Evolutionary conservation across 2,797 vertebrate species (phyloP).

Genomic region (Paratrypauchen microcephalus): DNA sequence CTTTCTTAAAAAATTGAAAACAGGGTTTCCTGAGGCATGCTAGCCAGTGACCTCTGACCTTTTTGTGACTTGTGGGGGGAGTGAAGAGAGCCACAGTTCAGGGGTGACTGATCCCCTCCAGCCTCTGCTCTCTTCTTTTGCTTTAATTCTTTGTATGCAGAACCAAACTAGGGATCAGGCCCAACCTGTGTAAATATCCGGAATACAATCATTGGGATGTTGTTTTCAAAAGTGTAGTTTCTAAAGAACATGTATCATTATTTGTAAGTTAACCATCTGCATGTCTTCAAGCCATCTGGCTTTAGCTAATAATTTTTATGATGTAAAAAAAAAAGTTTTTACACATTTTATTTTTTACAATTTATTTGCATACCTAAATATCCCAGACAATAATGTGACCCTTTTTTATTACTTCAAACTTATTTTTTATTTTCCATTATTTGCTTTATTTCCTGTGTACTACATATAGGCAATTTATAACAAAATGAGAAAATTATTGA

Average conservation of each 20-base stretch:
- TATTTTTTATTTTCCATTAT: conserved; percentile 82
- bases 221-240: conserved; percentile 69
- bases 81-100: conserved; percentile 57
- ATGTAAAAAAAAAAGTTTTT: conserved; percentile 76
- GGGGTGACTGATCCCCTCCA: conserved; percentile 55
- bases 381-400: conserved; percentile 87
- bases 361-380: conserved; percentile 84
- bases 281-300: conserved; percentile 83
- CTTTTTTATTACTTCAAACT: conserved; percentile 83
- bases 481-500: conserved; percentile 92
- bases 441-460: conserved; percentile 90
- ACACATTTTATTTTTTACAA: conserved; percentile 92
- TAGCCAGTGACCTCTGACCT: conserved; percentile 75
- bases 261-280: conserved; percentile 86
- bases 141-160: conserved; percentile 81
- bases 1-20: conserved; percentile 75
- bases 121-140: conserved; percentile 69
- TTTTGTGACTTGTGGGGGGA: conserved; percentile 67
- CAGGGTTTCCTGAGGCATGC: conserved; percentile 79
- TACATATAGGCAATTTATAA: conserved; percentile 98
- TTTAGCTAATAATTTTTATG: conserved; percentile 83
- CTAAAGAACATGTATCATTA: conserved; percentile 82
- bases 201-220: conserved; percentile 80
- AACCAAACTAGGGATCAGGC: conserved; percentile 80
- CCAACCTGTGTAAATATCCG: conserved; percentile 77